Evolutionary conservation across 1,140 invertebrate genomes (phyloP).

Genomic region (Zaprionus davidi): DNA sequence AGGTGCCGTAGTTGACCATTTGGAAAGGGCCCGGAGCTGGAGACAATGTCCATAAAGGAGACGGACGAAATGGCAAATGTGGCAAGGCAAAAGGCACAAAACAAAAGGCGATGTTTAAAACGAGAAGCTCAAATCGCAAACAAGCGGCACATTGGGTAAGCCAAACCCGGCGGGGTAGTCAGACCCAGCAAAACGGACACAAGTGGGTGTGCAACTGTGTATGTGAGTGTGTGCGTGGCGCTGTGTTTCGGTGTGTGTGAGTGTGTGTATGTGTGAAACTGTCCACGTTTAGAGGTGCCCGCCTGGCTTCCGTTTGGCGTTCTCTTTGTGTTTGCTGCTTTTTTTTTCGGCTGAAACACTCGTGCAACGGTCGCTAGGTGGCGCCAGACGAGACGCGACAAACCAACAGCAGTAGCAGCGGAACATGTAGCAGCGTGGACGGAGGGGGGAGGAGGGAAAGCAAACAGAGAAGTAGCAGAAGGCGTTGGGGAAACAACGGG

Average conservation of each 20-base stretch:
- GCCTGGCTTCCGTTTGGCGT: slow-evolving; percentile 26
- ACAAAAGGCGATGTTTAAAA: slow-evolving; percentile 57
- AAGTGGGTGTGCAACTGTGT: slow-evolving; percentile 10
- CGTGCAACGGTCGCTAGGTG: slow-evolving; percentile 64
- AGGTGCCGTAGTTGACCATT: slow-evolving; percentile 18
- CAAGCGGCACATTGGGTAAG: slow-evolving; percentile 67
- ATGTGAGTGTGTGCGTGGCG: background rate
- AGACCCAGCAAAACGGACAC: slow-evolving; percentile 21
- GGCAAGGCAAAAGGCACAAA: slow-evolving; percentile 25
- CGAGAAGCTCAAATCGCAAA: slow-evolving; percentile 52
- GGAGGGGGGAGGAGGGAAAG: background rate
- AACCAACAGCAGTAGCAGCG: slow-evolving; percentile 42
- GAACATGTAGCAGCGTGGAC: background rate
- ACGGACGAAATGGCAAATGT: slow-evolving; percentile 45
- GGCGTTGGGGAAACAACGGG: background rate
- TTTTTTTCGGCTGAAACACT: slow-evolving; percentile 35
- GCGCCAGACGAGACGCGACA: slow-evolving; percentile 65
- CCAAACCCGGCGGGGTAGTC: slow-evolving; percentile 47
- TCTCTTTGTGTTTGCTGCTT: slow-evolving; percentile 26
- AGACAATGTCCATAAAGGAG: slow-evolving; percentile 43
- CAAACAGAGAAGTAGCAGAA: slow-evolving; percentile 32
- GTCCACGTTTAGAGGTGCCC: slow-evolving; percentile 73
- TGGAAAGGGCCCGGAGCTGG: background rate
- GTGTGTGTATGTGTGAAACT: slow-evolving; percentile 42
- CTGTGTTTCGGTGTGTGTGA: slow-evolving; percentile 2